Evolutionary conservation across 2,113 vertebrate species (phyloP).

Genomic region (Myiozetetes cayanensis): DNA sequence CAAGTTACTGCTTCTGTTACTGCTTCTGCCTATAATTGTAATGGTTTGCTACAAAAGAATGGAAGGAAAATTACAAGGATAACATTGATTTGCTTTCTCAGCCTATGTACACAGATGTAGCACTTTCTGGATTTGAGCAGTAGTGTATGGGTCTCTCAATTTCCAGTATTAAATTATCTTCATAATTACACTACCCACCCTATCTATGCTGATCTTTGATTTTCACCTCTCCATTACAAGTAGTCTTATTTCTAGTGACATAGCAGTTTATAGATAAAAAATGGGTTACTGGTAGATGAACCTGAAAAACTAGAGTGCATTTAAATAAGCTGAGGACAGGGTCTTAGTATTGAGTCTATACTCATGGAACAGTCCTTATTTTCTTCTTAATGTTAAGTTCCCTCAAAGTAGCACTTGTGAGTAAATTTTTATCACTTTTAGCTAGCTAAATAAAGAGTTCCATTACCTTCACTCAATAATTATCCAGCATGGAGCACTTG

Average conservation of each 20-base stretch:
- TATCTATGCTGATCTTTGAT: not conserved
- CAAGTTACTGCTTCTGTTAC: not conserved
- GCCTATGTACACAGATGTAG: rapidly evolving
- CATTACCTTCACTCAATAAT: not conserved
- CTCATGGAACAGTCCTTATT: not conserved
- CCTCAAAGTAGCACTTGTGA: not conserved
- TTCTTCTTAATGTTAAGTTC: not conserved
- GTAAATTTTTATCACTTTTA: not conserved
- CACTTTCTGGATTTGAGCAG: not conserved
- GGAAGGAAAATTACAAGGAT: not conserved
- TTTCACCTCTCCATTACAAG: not conserved
- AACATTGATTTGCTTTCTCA: not conserved
- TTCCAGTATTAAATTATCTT: not conserved
- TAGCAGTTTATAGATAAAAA: not conserved
- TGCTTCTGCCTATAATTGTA: not conserved
- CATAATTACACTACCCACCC: not conserved
- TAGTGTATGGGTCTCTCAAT: not conserved
- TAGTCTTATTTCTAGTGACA: not conserved
- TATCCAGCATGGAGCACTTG: not conserved
- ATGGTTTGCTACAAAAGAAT: not conserved
- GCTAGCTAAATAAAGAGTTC: not conserved
- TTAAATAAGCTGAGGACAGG: not conserved
- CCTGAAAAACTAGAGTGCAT: not conserved
- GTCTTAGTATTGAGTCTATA: not conserved
- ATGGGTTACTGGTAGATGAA: not conserved